Percentiles rank a stretch among this genome's conserved stretches.
phyloP scores from a whole-genome alignment of 2,113 vertebrate genomes.

The Heteronetta atricapilla region DNA sequence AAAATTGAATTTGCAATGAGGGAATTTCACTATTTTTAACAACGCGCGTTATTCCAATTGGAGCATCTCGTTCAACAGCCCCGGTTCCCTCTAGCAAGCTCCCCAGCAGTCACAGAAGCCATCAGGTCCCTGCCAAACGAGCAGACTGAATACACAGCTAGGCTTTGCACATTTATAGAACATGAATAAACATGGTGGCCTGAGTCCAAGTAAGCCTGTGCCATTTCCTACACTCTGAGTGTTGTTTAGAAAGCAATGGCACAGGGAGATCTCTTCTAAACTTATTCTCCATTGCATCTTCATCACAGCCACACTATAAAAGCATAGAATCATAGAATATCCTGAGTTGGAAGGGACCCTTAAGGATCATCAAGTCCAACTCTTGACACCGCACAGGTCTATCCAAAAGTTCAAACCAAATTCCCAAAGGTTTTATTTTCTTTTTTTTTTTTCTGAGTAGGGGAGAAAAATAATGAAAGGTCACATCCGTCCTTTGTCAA shows the following conservation, averaged over 20 bases:
- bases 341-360: too few species aligned
- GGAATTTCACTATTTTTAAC: neutral
- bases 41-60: neutral
- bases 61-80: neutral
- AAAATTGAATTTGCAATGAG: neutral
- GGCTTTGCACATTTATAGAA: neutral
- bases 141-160: neutral
- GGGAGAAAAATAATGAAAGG: neutral
- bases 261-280: neutral
- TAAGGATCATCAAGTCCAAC: too few species aligned
- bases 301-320: neutral
- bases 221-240: neutral
- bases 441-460: neutral
- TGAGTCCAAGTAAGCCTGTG: neutral
- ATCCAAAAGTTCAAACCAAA: too few species aligned
- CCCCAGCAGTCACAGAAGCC: fast-evolving
- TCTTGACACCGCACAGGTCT: too few species aligned
- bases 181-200: neutral
- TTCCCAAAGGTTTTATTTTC: neutral
- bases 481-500: neutral
- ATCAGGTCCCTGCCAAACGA: neutral
- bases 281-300: neutral
- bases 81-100: neutral
- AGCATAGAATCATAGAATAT: too few species aligned
- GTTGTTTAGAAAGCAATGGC: neutral